phyloP scores from a whole-genome alignment of 2,888 invertebrate genomes.

The Lottia scabra region DNA sequence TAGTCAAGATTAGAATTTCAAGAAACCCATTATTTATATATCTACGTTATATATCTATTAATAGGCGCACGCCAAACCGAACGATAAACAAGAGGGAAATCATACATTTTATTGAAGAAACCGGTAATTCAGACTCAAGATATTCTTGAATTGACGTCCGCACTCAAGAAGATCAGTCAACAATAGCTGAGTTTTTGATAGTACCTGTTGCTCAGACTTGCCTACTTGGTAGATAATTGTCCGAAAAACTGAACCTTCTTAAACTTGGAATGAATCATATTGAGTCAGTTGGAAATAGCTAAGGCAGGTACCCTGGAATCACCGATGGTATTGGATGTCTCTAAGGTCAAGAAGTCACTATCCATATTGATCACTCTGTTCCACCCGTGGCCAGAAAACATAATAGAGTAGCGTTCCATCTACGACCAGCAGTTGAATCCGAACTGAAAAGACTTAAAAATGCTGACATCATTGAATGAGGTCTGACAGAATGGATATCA shows the following conservation, averaged over 20 bases:
- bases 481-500: constrained; percentile 25
- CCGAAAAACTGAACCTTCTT: not conserved
- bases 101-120: not conserved
- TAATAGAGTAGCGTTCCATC: constrained; percentile 34
- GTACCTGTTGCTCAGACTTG: no score
- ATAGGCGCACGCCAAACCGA: not conserved
- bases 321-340: constrained; percentile 23
- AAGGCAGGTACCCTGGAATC: constrained; percentile 16
- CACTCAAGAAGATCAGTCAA: not conserved
- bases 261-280: not conserved
- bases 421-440: constrained; percentile 21
- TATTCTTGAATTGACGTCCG: not conserved
- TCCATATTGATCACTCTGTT: constrained; percentile 30
- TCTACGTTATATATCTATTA: no score
- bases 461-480: constrained; percentile 28
- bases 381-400: constrained; percentile 26
- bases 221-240: not conserved
- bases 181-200: not conserved
- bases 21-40: no score
- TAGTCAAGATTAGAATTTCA: no score
- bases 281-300: not conserved
- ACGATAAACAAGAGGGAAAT: not conserved
- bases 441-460: constrained; percentile 20
- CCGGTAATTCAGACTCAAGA: not conserved
- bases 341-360: constrained; percentile 19